A percentile compares a stretch with the other conserved stretches of the same genome.
phyloP scores from a whole-genome alignment of 2,888 invertebrate genomes.

The Hetaerina titia region DNA sequence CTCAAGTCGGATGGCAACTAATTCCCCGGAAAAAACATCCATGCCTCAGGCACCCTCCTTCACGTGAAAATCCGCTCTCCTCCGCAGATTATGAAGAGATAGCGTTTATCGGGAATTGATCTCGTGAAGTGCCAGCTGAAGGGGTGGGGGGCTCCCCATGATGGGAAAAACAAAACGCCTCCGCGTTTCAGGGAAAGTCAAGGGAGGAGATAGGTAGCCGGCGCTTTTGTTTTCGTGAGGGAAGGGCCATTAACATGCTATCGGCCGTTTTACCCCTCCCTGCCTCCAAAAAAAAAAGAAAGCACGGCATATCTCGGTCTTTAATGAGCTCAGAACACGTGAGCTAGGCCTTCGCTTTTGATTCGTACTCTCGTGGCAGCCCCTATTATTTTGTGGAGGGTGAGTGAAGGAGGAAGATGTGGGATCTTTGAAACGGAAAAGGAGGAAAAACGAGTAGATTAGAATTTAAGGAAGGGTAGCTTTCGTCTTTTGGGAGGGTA shows the following conservation, averaged over 20 bases:
- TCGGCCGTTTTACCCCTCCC: conserved; percentile 2
- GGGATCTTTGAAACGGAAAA: background rate
- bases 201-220: background rate
- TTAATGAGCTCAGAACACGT: conserved; percentile 34
- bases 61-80: conserved; percentile 15
- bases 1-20: background rate
- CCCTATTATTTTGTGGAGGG: background rate
- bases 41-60: background rate
- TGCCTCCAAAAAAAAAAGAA: background rate
- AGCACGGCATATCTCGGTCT: background rate
- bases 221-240: background rate
- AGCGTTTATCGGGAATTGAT: background rate
- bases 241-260: conserved; percentile 41
- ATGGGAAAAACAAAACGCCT: conserved; percentile 22
- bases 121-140: background rate
- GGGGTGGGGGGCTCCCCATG: background rate
- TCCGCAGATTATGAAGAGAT: background rate
- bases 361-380: background rate
- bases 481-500: no score
- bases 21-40: background rate
- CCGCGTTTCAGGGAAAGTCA: conserved; percentile 6
- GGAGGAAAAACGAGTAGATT: background rate
- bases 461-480: background rate
- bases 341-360: background rate
- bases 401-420: background rate